Evolutionary conservation across 2,888 invertebrate species (phyloP).

Genomic region (Tachina lurida): DNA sequence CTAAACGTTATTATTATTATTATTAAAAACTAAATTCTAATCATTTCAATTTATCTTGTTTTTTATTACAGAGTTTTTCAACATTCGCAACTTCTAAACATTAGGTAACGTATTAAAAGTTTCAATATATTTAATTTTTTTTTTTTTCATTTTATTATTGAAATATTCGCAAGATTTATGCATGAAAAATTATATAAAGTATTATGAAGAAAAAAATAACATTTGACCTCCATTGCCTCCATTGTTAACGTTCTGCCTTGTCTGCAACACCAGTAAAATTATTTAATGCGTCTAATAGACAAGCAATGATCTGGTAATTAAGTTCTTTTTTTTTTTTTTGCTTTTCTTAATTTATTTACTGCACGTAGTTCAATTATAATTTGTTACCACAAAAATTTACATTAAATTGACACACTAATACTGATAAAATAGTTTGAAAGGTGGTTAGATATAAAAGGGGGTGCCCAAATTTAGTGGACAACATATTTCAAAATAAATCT

Average conservation of each 20-base stretch:
- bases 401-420: constrained; percentile 44
- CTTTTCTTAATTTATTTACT: constrained; percentile 48
- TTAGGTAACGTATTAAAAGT: constrained; percentile 37
- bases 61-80: constrained; percentile 35
- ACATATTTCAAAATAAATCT: no score
- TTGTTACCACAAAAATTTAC: constrained; percentile 20
- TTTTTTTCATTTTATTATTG: background rate
- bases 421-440: background rate
- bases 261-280: background rate
- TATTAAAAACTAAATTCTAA: background rate
- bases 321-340: constrained; percentile 13
- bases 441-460: constrained; percentile 13
- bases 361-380: constrained; percentile 59
- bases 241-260: constrained; percentile 5
- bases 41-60: constrained; percentile 3
- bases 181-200: background rate
- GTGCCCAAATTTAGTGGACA: no score
- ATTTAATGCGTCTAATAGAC: constrained; percentile 40
- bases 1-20: background rate
- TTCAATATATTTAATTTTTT: background rate
- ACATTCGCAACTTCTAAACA: background rate
- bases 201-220: constrained; percentile 28
- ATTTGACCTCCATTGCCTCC: constrained; percentile 54
- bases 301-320: constrained; percentile 40
- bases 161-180: constrained; percentile 22